Evolutionary conservation across 2,797 vertebrate species (phyloP).

Genomic region (Hapalemur alaotrensis): DNA sequence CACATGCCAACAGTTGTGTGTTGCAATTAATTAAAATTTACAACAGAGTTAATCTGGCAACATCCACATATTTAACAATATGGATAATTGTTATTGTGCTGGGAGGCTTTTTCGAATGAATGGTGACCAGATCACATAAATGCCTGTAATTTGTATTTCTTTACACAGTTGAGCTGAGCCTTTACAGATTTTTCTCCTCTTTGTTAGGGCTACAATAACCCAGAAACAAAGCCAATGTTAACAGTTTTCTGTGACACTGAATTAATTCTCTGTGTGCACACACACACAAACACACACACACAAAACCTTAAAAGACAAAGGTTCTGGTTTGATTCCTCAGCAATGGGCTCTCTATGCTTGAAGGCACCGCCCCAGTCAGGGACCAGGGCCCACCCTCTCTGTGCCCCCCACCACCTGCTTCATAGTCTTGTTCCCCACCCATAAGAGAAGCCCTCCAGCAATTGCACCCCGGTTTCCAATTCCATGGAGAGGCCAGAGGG

Average conservation of each 20-base stretch:
- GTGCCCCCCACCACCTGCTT: neutral
- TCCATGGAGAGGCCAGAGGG: rapidly evolving
- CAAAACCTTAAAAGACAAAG: neutral
- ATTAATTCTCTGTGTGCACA: slow-evolving; percentile 81
- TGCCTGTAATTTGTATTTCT: slow-evolving; percentile 67
- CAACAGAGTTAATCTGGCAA: slow-evolving; percentile 68
- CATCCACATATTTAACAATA: slow-evolving; percentile 68
- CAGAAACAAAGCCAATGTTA: slow-evolving; percentile 83
- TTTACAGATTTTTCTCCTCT: slow-evolving; percentile 70
- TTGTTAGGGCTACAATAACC: slow-evolving; percentile 66
- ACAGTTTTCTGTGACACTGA: slow-evolving; percentile 72
- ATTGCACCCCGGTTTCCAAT: neutral
- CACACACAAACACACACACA: neutral
- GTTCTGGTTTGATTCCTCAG: neutral
- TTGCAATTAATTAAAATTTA: slow-evolving; percentile 75
- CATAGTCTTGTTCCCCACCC: rapidly evolving
- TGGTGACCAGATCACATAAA: slow-evolving; percentile 69
- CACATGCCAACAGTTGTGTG: slow-evolving; percentile 52
- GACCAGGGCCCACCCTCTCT: too few relatives aligned
- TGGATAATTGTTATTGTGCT: slow-evolving; percentile 70
- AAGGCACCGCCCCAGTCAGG: neutral
- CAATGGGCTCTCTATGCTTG: neutral
- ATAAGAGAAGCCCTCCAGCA: neutral
- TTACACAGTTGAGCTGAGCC: slow-evolving; percentile 62
- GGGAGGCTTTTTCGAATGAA: slow-evolving; percentile 58